phyloP scores from a whole-genome alignment of 1,140 invertebrate species.

The Drosophila bifasciata region DNA sequence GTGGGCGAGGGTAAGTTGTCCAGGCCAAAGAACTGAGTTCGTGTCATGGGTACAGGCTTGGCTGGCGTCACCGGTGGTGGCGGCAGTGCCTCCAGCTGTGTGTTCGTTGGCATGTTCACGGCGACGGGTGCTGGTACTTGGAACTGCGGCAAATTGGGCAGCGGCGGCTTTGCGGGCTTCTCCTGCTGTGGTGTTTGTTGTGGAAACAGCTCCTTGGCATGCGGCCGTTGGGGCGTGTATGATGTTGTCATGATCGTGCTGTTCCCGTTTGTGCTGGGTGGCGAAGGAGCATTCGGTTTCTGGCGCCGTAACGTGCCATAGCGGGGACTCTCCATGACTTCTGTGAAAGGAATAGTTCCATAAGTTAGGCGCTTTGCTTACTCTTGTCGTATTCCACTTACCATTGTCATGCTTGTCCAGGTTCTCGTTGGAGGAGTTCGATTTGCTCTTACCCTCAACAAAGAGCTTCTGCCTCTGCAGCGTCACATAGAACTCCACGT shows the following conservation, averaged over 20 bases:
- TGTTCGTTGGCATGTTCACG: constrained; percentile 28
- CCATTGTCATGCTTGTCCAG: constrained; percentile 73
- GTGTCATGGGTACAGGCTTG: constrained; percentile 80
- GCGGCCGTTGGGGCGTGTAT: constrained; percentile 53
- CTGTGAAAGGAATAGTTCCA: constrained; percentile 27
- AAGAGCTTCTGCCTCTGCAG: constrained; percentile 67
- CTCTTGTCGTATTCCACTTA: constrained; percentile 44
- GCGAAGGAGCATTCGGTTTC: constrained; percentile 74
- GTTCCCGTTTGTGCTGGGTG: constrained; percentile 72
- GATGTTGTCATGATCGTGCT: constrained; percentile 50
- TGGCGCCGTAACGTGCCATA: constrained; percentile 76
- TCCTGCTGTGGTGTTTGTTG: constrained; percentile 62
- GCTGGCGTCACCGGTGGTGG: constrained; percentile 64
- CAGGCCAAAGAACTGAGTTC: constrained; percentile 79
- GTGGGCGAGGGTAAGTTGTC: constrained; percentile 77
- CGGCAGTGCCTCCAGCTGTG: constrained; percentile 59
- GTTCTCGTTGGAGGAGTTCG: constrained; percentile 79
- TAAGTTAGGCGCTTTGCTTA: not conserved
- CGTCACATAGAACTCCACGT: constrained; percentile 84
- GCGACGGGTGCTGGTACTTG: constrained; percentile 31
- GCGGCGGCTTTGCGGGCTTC: constrained; percentile 74
- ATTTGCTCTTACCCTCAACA: constrained; percentile 79
- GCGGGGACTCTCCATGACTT: constrained; percentile 75
- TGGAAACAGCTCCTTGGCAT: constrained; percentile 75
- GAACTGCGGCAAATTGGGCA: constrained; percentile 71